Percentiles rank a stretch among this genome's conserved stretches.
Evolutionary conservation across 2,888 invertebrate species (phyloP).

Genomic region (Machimus rusticus): DNA sequence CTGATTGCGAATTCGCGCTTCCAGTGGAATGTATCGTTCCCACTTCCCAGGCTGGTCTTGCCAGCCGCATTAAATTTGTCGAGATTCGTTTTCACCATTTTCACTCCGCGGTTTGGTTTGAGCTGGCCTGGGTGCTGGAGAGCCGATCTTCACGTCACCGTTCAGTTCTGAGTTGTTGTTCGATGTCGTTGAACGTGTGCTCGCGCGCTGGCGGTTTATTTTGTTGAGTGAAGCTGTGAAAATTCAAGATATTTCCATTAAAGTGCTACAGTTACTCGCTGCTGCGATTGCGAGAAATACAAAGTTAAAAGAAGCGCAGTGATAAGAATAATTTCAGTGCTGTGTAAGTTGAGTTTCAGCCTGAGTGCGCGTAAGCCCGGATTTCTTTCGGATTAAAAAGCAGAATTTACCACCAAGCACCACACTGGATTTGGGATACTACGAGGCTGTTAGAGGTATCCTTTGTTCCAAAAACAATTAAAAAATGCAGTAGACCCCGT

Average conservation of each 20-base stretch:
- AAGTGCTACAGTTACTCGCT: not conserved
- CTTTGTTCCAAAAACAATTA: not conserved
- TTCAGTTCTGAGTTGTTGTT: constrained; percentile 20
- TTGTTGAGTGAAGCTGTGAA: constrained; percentile 17
- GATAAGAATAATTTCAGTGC: constrained; percentile 1
- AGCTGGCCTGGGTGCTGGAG: not conserved
- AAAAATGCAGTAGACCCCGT: not conserved
- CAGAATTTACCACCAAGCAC: constrained; percentile 43
- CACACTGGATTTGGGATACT: constrained; percentile 65
- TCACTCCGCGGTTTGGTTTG: not conserved
- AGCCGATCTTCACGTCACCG: constrained; percentile 25
- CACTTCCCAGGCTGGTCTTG: not conserved
- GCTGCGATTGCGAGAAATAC: not conserved
- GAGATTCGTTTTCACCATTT: not conserved
- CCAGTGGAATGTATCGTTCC: not conserved
- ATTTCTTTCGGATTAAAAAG: constrained; percentile 46
- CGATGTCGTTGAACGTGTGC: constrained; percentile 2
- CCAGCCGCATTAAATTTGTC: not conserved
- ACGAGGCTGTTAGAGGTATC: constrained; percentile 63
- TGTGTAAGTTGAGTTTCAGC: not conserved
- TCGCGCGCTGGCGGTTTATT: constrained; percentile 6
- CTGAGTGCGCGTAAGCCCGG: not conserved
- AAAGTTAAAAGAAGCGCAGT: not conserved
- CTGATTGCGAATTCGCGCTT: not conserved
- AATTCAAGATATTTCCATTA: not conserved